A percentile compares a stretch with the other conserved stretches of the same genome.
Evolutionary conservation across 1,140 invertebrate species (phyloP).

Genomic region (Lordiphosa mommai): DNA sequence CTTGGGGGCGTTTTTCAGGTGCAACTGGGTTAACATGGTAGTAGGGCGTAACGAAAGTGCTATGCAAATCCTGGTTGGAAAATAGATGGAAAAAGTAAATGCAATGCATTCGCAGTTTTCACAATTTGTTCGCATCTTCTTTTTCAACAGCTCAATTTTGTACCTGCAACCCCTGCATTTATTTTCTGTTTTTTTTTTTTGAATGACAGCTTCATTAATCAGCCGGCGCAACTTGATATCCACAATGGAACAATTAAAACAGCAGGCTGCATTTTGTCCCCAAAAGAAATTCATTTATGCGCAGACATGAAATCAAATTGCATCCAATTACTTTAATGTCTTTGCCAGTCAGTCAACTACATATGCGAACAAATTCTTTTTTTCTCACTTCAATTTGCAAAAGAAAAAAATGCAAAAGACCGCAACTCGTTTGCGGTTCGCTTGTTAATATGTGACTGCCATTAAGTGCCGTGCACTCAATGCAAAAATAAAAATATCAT

Average conservation of each 20-base stretch:
- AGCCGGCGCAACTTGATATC: conserved; percentile 13
- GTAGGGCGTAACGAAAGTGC: conserved; percentile 15
- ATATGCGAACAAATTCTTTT: background rate
- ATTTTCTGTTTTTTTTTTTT: conserved; percentile 54
- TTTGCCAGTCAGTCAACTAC: conserved; percentile 21
- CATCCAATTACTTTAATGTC: conserved; percentile 64
- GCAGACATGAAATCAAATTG: conserved; percentile 53
- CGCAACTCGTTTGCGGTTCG: conserved; percentile 56
- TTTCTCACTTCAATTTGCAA: background rate
- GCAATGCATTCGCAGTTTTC: conserved; percentile 48
- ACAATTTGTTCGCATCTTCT: conserved; percentile 37
- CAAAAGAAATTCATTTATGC: conserved; percentile 1
- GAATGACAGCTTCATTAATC: conserved; percentile 75
- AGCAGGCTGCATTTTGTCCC: conserved; percentile 5
- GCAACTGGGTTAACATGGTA: conserved; percentile 62
- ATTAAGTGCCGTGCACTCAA: conserved; percentile 31
- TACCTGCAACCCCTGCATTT: too few species aligned
- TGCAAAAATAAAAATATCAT: conserved; percentile 11
- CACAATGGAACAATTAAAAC: conserved; percentile 19
- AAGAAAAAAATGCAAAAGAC: conserved; percentile 43
- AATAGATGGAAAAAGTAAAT: conserved; percentile 63
- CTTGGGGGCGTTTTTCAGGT: conserved; percentile 61
- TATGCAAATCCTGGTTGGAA: conserved; percentile 54
- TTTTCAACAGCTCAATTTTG: conserved; percentile 58
- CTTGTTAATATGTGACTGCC: conserved; percentile 41